phyloP scores from a whole-genome alignment of 2,113 vertebrate genomes.

The Butastur rufipennis region DNA sequence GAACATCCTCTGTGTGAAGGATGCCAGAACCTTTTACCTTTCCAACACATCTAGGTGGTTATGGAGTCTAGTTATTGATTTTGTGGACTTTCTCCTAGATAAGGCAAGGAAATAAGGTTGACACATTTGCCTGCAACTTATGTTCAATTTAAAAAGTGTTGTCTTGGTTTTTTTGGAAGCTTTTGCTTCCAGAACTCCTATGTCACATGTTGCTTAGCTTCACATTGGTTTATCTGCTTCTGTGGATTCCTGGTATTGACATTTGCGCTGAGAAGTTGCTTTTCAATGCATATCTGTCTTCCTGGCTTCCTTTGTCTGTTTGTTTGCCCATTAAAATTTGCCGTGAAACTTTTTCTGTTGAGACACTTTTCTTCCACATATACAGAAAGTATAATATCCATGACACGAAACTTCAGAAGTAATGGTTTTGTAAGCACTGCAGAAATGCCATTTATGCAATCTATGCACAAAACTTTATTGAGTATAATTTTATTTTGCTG shows the following conservation, averaged over 20 bases:
- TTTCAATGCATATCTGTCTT: not conserved
- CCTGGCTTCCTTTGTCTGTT: not conserved
- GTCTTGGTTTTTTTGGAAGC: not conserved
- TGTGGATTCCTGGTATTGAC: not conserved
- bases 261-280: not conserved
- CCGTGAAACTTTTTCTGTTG: not conserved
- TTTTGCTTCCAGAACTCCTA: not conserved
- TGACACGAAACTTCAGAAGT: not conserved
- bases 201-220: not conserved
- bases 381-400: not conserved
- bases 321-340: not conserved
- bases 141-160: not conserved
- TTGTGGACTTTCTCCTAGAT: not conserved
- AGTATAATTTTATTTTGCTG: not conserved
- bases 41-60: not conserved
- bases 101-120: not conserved
- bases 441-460: not conserved
- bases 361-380: not conserved
- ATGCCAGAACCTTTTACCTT: not conserved
- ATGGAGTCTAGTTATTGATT: not conserved
- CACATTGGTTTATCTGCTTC: not conserved
- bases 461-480: not conserved
- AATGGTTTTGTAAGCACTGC: not conserved
- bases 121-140: not conserved
- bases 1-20: not conserved